Evolutionary conservation across 2,113 vertebrate species (phyloP), one percentile per base, ranked within the genome.

Genomic region (Delphinapterus leucas): DNA sequence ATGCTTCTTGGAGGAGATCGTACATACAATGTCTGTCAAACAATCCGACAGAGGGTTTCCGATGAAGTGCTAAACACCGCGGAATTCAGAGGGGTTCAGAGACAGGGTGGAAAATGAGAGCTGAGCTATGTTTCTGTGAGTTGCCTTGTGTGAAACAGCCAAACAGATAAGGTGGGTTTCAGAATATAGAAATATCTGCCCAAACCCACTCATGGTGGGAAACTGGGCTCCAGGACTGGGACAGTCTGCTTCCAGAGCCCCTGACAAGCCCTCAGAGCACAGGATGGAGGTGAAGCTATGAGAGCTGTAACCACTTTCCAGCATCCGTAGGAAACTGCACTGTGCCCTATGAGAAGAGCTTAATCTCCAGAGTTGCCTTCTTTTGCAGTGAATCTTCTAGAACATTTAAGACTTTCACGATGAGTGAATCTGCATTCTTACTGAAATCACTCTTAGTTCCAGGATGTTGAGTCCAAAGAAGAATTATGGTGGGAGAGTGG

Each of bases 41-140:
- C 95, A 97, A 68, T 98, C 97, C 92, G 60, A 55, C 31, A 76
- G 90, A 71, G 55, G 53, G 55, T 97, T 98, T 91, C 97, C 31
- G 80, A 97, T 97, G 91, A 97, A 97, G 87, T 87, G 98, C 97
- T 95, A 97, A 97, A 73, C 91, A 97, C 88, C 97, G 71, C 14
- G 74, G 96, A 97, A 98, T 97, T 98, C 55, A 83, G 84, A 61
- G 88, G 94, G 96, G 94, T 97, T 97, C 98, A 94, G 77, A 97
- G 93, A 93, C 90, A 96, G 98, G 77, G 67, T 97, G 74, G 97
- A 92, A 98, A 98, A 98, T 97, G 97, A 98, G 98, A 97, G 61
- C 84, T 61, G 92, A 96, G 84, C 21, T 95, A 36, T 95, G 41
- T 97, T 97, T 96, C 95, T 96, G 65, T 65, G 93, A 80, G 90